Evolutionary conservation across 2,888 invertebrate species (phyloP).

Genomic region (Sialis fuliginosa): DNA sequence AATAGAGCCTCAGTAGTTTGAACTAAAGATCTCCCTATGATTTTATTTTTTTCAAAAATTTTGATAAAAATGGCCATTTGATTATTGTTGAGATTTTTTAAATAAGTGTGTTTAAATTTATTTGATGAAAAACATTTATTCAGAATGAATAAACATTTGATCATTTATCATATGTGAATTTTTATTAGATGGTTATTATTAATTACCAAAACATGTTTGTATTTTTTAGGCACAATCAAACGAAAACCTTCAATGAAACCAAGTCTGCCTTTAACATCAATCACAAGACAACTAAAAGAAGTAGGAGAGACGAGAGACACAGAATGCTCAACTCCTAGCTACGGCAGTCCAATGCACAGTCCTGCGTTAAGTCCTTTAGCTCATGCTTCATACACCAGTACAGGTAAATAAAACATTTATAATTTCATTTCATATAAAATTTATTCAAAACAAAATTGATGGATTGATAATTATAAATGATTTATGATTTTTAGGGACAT

Average conservation of each 20-base stretch:
- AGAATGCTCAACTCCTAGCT: slow-evolving; percentile 25
- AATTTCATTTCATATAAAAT: not conserved
- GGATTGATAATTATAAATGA: not conserved
- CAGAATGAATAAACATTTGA: too few species aligned
- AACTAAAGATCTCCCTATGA: not conserved
- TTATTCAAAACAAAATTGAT: not conserved
- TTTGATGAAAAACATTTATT: too few species aligned
- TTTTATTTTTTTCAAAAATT: too few species aligned
- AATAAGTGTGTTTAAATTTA: not conserved
- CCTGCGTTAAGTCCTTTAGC: slow-evolving; percentile 18
- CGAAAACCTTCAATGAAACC: slow-evolving; percentile 86
- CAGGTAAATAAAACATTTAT: slow-evolving; percentile 3
- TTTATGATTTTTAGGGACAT: slow-evolving; percentile 15
- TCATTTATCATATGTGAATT: not conserved
- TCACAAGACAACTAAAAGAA: slow-evolving; percentile 77
- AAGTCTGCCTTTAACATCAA: slow-evolving; percentile 76
- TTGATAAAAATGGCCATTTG: too few species aligned
- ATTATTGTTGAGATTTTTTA: too few species aligned
- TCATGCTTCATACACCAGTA: slow-evolving; percentile 17
- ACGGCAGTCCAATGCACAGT: slow-evolving; percentile 21
- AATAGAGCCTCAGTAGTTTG: not conserved
- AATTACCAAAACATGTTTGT: too few species aligned
- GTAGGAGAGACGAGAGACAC: slow-evolving; percentile 56
- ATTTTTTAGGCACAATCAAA: slow-evolving; percentile 57
- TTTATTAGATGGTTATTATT: not conserved